Evolutionary conservation across 2,888 invertebrate species (phyloP).

Genomic region (Euzophera pinguis): DNA sequence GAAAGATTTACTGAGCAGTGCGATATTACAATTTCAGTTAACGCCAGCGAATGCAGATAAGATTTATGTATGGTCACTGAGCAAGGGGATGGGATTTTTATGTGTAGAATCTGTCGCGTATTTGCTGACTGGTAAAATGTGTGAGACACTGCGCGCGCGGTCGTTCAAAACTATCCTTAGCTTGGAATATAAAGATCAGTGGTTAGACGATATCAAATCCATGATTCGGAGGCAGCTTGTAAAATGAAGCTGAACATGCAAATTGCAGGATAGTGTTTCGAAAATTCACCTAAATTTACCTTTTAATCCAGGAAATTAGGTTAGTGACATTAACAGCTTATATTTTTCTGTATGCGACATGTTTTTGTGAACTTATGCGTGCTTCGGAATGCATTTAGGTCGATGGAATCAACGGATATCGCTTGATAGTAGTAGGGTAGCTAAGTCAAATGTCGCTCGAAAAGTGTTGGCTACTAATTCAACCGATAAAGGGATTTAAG

Average conservation of each 20-base stretch:
- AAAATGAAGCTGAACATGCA: conserved; percentile 32
- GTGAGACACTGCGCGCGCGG: conserved; percentile 56
- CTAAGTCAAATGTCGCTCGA: no score
- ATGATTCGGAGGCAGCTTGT: conserved; percentile 63
- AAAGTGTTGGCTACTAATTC: no score
- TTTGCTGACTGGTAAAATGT: conserved; percentile 74
- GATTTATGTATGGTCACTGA: conserved; percentile 81
- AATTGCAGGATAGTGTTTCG: no score
- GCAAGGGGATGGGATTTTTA: conserved; percentile 81
- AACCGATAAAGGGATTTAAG: no score
- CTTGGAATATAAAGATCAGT: conserved; percentile 74
- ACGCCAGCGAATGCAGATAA: conserved; percentile 70
- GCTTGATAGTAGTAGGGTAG: no score
- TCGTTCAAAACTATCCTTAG: conserved; percentile 72
- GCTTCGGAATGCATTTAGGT: no score
- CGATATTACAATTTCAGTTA: conserved; percentile 76
- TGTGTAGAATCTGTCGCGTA: conserved; percentile 81
- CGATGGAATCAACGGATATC: no score
- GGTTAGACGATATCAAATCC: conserved; percentile 76
- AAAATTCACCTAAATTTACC: background rate
- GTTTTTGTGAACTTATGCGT: no score
- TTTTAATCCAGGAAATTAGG: no score
- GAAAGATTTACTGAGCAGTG: conserved; percentile 68
- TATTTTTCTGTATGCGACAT: no score
- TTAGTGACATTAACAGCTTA: no score